Evolutionary conservation across 2,113 vertebrate species (phyloP), one percentile per base, ranked within the genome.

Genomic region (Muntiacus reevesi): DNA sequence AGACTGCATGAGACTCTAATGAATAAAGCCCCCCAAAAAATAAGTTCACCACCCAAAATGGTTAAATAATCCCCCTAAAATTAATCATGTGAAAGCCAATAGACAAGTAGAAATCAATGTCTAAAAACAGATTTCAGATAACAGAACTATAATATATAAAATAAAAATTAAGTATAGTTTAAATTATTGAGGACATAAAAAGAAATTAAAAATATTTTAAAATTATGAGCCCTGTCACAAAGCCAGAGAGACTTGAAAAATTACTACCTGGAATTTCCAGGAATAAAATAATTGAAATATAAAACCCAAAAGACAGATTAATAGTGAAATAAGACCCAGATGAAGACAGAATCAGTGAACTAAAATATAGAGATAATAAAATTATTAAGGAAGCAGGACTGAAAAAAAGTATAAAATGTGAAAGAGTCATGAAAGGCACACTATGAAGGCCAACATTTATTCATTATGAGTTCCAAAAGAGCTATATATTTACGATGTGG

Each of bases 261-360:
- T 54, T 88, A 64, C 52, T 30, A 83, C 76, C 27, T 85, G 40
- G 25, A 85, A 78, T 59, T 85, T 84, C 25, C 28, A 86, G 59
- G 91, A 91, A 91, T 57, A 93, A 96, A 90, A 52, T 67, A 89
- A 76, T 93, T 93, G 43, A 95, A 85, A 60, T 81, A 28, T n/a
- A 33, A 93, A 95, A 59, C 17, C 40, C 40, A 40, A 76, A 40
- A 94, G n/a, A 67, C 3, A 85, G 23, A 86, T 82, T 91, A 86
- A 90, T 6, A 86, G 45, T 1, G 71, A 76, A 88, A 60, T 64
- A 55, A 60, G 23, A 57, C 36, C 36, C 36, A 55, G 1, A 16
- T 74, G 52, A 87, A 88, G 57, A 74, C 3, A 89, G 14, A 64
- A 81, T 62, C 8, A 85, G 27, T 12, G 33, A 85, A 43, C 4